phyloP scores from a whole-genome alignment of 2,797 vertebrate genomes.

The Phrynocephalus guinanensis region DNA sequence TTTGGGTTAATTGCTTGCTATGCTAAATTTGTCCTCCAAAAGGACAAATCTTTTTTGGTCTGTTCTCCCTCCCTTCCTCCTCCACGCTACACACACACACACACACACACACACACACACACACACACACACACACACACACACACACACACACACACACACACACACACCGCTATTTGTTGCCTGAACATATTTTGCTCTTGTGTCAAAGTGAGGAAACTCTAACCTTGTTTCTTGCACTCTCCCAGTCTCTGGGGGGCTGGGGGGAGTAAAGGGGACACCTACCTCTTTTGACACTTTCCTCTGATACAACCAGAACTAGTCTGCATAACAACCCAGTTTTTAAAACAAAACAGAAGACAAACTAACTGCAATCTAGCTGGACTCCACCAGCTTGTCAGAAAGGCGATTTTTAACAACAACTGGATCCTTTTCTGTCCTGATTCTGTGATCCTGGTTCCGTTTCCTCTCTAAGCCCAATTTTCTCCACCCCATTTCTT shows the following conservation, averaged over 20 bases:
- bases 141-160: background rate
- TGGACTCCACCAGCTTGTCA: slow-evolving; percentile 1
- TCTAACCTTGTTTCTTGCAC: slow-evolving; percentile 54
- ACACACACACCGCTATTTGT: slow-evolving; percentile 68
- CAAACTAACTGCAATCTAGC: background rate
- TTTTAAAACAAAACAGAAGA: slow-evolving; percentile 12
- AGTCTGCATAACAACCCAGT: slow-evolving; percentile 57
- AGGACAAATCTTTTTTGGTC: background rate
- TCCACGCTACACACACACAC: background rate
- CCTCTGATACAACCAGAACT: slow-evolving; percentile 62
- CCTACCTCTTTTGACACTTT: slow-evolving; percentile 54
- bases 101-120: slow-evolving; percentile 8
- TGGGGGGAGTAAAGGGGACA: no score
- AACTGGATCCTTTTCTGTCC: background rate
- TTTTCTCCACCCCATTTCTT: slow-evolving; percentile 74
- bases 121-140: background rate
- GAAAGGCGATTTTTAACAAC: slow-evolving; percentile 76
- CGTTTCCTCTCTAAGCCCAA: slow-evolving; percentile 65
- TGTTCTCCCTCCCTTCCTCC: background rate
- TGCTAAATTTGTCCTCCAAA: slow-evolving; percentile 9
- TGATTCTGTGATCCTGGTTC: slow-evolving; percentile 57
- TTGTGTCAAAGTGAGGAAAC: slow-evolving; percentile 75
- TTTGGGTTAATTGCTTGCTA: slow-evolving; percentile 28
- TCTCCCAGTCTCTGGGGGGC: slow-evolving; percentile 63
- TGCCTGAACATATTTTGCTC: slow-evolving; percentile 72